Evolutionary conservation across 2,888 invertebrate genomes (phyloP).

Genomic region (Ptychoptera contaminata): DNA sequence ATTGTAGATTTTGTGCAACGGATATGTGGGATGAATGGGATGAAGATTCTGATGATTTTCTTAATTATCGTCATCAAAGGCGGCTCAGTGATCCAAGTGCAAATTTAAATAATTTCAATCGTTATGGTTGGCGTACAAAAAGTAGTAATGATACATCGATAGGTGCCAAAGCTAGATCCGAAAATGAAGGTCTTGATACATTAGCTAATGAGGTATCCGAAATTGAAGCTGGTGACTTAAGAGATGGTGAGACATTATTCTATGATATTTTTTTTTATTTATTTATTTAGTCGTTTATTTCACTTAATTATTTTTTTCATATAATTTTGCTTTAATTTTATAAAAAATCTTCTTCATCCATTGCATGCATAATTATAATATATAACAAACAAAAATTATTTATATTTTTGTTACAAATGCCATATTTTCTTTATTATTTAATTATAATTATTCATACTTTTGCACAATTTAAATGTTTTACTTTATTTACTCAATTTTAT

Average conservation of each 20-base stretch:
- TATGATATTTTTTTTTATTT: conserved; percentile 10
- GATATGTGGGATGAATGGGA: conserved; percentile 90
- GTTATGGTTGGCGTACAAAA: conserved; percentile 64
- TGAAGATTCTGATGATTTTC: conserved; percentile 72
- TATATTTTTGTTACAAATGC: too few species aligned
- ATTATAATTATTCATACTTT: too few species aligned
- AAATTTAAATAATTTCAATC: conserved; percentile 69
- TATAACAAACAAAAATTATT: too few species aligned
- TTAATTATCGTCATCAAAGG: conserved; percentile 63
- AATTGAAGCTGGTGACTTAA: conserved; percentile 84
- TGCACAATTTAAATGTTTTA: too few species aligned
- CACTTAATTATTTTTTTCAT: too few species aligned
- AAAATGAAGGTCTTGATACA: conserved; percentile 80
- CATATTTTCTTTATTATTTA: too few species aligned
- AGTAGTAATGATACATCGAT: conserved; percentile 38
- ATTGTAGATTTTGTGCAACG: conserved; percentile 47
- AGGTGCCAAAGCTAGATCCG: conserved; percentile 70
- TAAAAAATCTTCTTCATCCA: too few species aligned
- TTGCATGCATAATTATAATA: too few species aligned
- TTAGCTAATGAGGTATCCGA: conserved; percentile 72
- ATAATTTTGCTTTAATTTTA: conserved; percentile 5
- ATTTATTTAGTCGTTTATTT: conserved; percentile 14
- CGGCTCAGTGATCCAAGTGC: conserved; percentile 82
- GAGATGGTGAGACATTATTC: conserved; percentile 51
- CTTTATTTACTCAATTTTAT: too few species aligned